Conservation (phyloP, 2,797 vertebrate species). For the Betta splendens region DNA sequence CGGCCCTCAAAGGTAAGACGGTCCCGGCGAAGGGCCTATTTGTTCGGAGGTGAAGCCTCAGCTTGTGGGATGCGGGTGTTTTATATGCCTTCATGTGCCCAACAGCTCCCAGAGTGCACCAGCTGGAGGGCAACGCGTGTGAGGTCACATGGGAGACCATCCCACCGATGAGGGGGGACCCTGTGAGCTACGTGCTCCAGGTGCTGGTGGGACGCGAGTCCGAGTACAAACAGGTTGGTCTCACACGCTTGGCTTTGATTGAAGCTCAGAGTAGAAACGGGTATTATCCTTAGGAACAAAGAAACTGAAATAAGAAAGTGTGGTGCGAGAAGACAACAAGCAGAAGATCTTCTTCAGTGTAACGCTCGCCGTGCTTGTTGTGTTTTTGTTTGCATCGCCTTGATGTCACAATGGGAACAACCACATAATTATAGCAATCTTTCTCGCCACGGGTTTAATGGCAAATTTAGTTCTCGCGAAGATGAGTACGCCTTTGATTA, state of each 20-base stretch:
- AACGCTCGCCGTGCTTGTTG: too few relatives aligned
- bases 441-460: not conserved
- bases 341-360: too few relatives aligned
- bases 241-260: too few relatives aligned
- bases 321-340: conserved; percentile 14
- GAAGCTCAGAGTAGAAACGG: too few relatives aligned
- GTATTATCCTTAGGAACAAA: conserved; percentile 20
- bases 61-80: not conserved
- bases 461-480: not conserved
- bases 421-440: not conserved
- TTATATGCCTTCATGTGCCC: conserved; percentile 2
- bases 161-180: conserved; percentile 95
- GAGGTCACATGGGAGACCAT: conserved; percentile 95
- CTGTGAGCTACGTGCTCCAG: conserved; percentile 92
- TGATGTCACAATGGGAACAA: not conserved
- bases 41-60: not conserved
- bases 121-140: conserved; percentile 93
- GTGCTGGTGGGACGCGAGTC: conserved; percentile 94
- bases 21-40: not conserved
- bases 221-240: conserved; percentile 94
- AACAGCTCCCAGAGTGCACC: conserved; percentile 91
- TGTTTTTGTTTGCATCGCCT: too few relatives aligned
- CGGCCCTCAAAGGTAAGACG: conserved; percentile 90
- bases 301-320: conserved; percentile 12
- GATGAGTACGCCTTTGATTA: not conserved